Conservation (phyloP, 2,888 invertebrate genomes). For the Drosophila mulleri region DNA sequence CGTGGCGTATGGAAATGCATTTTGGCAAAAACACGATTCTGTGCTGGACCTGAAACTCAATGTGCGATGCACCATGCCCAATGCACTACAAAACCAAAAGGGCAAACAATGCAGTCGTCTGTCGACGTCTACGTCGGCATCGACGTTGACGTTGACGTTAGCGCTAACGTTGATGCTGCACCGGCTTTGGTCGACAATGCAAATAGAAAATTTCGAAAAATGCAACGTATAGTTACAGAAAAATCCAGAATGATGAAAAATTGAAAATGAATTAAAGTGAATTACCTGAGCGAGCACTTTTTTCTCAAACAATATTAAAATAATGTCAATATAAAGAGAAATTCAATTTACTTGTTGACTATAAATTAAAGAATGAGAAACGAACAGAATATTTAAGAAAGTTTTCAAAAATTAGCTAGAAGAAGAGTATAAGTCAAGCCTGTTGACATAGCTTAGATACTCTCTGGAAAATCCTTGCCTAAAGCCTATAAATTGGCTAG, state of each 20-base stretch:
- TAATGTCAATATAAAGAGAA: background rate
- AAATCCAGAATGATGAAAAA: slow-evolving; percentile 31
- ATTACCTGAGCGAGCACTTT: slow-evolving; percentile 16
- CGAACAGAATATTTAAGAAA: background rate
- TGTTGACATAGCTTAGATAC: background rate
- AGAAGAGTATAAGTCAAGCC: background rate
- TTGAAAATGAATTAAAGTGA: slow-evolving; percentile 10
- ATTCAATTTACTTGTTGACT: too few relatives aligned
- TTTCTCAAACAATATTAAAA: background rate
- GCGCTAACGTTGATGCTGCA: background rate
- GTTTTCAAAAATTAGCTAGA: too few relatives aligned
- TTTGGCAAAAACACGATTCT: slow-evolving; percentile 75
- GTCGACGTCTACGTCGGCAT: slow-evolving; percentile 10
- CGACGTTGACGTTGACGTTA: slow-evolving; percentile 1
- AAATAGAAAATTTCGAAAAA: slow-evolving; percentile 72
- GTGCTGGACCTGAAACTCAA: slow-evolving; percentile 41
- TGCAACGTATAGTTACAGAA: slow-evolving; percentile 50
- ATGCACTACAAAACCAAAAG: slow-evolving; percentile 66
- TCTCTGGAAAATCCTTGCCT: background rate
- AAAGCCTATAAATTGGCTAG: slow-evolving; percentile 68
- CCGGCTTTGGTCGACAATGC: slow-evolving; percentile 58
- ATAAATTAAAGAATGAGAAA: background rate
- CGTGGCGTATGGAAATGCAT: slow-evolving; percentile 77
- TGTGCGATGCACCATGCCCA: slow-evolving; percentile 40
- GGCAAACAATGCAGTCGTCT: slow-evolving; percentile 65